Evolutionary conservation across 2,797 vertebrate genomes (phyloP).

Genomic region (Vespertilio murinus): DNA sequence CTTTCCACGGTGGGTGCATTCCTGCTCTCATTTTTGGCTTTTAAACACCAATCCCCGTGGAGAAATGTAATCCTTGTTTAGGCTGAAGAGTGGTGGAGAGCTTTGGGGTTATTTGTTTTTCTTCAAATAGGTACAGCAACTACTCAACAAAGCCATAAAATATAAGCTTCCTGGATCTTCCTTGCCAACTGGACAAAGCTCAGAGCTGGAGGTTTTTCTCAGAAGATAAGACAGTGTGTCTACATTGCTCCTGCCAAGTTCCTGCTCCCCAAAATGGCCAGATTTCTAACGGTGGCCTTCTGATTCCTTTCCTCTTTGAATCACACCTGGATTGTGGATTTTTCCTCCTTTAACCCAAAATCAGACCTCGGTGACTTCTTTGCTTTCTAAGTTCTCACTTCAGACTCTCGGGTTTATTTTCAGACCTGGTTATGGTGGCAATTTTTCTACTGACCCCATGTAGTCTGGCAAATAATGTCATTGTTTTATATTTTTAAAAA

Average conservation of each 20-base stretch:
- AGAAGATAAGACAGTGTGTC: slow-evolving; percentile 19
- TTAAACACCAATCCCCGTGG: neutral
- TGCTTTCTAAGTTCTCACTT: neutral
- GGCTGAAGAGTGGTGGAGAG: neutral
- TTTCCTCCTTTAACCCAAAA: neutral
- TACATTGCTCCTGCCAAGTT: slow-evolving; percentile 1
- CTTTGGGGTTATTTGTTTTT: neutral
- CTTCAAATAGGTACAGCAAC: slow-evolving; percentile 9
- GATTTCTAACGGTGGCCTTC: neutral
- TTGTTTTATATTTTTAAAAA: neutral
- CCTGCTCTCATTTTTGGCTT: slow-evolving; percentile 43
- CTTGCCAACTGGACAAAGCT: slow-evolving; percentile 9
- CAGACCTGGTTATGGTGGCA: neutral
- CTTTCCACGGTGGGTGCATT: neutral
- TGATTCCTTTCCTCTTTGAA: neutral
- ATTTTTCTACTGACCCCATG: neutral
- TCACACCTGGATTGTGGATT: neutral
- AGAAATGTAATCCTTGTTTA: slow-evolving; percentile 29
- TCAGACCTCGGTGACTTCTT: neutral
- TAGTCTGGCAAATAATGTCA: neutral
- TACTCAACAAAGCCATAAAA: neutral
- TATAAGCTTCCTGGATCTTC: neutral
- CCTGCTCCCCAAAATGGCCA: neutral
- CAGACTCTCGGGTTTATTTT: neutral
- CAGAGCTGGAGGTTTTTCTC: slow-evolving; percentile 25